phyloP scores from a whole-genome alignment of 2,113 vertebrate species.

The Pontoporia blainvillei region DNA sequence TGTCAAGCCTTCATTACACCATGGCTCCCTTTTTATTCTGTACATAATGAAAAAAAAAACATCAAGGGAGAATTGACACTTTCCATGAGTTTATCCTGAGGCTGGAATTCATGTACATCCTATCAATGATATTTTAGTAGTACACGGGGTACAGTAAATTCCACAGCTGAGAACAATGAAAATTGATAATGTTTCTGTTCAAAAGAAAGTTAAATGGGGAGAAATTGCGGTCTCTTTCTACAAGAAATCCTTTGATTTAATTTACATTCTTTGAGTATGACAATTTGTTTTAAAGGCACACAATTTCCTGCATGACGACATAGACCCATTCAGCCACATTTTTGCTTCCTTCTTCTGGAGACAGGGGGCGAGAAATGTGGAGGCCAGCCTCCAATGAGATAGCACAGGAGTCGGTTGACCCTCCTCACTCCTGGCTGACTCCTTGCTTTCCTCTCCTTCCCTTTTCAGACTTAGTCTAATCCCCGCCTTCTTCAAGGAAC shows the following conservation, averaged over 20 bases:
- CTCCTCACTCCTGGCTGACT: background rate
- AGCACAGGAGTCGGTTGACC: background rate
- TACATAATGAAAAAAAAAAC: background rate
- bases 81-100: conserved; percentile 30
- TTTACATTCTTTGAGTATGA: background rate
- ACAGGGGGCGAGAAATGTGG: background rate
- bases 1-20: conserved; percentile 18
- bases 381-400: background rate
- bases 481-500: background rate
- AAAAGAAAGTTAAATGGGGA: conserved; percentile 16
- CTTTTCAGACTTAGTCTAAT: background rate
- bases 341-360: background rate
- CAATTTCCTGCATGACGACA: background rate
- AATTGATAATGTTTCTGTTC: conserved; percentile 18
- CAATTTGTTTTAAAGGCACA: background rate
- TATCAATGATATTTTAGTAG: background rate
- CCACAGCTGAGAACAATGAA: conserved; percentile 15
- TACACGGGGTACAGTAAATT: background rate
- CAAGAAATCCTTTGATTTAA: conserved; percentile 14
- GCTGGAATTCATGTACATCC: background rate
- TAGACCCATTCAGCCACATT: background rate
- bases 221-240: background rate
- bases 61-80: conserved; percentile 17
- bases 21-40: background rate
- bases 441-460: background rate